Conservation (phyloP, 1,140 invertebrate species). For the Ephestia elutella region DNA sequence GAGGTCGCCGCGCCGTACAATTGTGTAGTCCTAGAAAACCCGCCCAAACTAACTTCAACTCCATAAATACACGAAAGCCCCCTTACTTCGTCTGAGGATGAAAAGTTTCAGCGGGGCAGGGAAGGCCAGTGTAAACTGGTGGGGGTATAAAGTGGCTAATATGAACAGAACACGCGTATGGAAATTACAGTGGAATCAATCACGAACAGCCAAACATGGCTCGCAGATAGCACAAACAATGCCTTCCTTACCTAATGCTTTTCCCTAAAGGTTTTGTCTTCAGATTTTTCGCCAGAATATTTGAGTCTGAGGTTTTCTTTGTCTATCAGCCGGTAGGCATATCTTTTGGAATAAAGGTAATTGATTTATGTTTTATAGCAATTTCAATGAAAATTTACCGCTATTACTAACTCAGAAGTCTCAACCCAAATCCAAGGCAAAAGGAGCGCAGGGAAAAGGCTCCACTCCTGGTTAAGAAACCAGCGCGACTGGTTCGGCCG, state of each 20-base stretch:
- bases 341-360: neutral
- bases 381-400: too few relatives aligned
- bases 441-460: neutral
- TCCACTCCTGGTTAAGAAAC: neutral
- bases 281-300: conserved; percentile 18
- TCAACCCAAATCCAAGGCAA: neutral
- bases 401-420: too few relatives aligned
- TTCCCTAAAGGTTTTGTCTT: conserved; percentile 51
- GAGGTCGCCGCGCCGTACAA: conserved; percentile 58
- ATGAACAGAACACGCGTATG: conserved; percentile 67
- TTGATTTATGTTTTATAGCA: too few relatives aligned
- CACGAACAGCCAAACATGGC: conserved; percentile 64
- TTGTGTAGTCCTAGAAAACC: conserved; percentile 60
- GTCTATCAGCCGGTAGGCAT: neutral
- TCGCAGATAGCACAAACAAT: conserved; percentile 61
- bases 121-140: conserved; percentile 32
- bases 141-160: conserved; percentile 60
- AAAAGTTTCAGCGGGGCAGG: conserved; percentile 15
- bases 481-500: neutral
- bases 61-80: conserved; percentile 26
- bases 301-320: neutral
- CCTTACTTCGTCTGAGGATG: conserved; percentile 23
- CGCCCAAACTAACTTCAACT: conserved; percentile 40
- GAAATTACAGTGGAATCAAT: conserved; percentile 72
- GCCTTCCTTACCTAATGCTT: conserved; percentile 50